These are phyloP conservation scores for Scortum barcoo DNA, from an alignment of 2,113 vertebrate species.

Conservation along the genomic window DNA sequence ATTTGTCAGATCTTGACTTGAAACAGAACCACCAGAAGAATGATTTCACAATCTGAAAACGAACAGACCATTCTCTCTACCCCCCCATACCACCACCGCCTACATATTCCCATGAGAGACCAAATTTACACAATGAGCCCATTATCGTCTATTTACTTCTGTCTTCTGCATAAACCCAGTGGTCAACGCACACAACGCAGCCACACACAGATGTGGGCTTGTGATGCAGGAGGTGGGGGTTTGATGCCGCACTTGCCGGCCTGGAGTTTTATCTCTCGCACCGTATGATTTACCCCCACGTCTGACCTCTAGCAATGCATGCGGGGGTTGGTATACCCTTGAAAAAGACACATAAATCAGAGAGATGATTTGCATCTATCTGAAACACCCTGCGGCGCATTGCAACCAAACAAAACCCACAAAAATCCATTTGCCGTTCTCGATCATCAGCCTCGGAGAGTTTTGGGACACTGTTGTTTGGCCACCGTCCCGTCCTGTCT, in stretches of 20 bases:
- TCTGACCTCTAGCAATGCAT: constrained; percentile 38
- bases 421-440: constrained; percentile 29
- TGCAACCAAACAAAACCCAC: constrained; percentile 11
- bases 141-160: constrained; percentile 65
- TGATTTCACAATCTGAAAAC: constrained; percentile 44
- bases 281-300: constrained; percentile 29
- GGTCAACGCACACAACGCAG: constrained; percentile 7
- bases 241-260: neutral
- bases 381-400: neutral
- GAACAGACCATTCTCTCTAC: constrained; percentile 19
- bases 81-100: constrained; percentile 36
- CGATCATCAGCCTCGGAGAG: constrained; percentile 23
- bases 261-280: constrained; percentile 40
- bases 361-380: constrained; percentile 24
- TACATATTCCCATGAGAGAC: constrained; percentile 42
- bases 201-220: constrained; percentile 27
- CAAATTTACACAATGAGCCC: constrained; percentile 57
- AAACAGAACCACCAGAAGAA: constrained; percentile 36
- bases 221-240: constrained; percentile 32
- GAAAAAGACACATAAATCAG: neutral
- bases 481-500: constrained; percentile 49
- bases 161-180: constrained; percentile 53
- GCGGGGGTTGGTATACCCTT: constrained; percentile 3
- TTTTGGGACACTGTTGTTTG: constrained; percentile 52
- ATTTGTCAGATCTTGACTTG: constrained; percentile 48